Conservation (phyloP, 2,888 invertebrate genomes). For the Hydraecia micacea region DNA sequence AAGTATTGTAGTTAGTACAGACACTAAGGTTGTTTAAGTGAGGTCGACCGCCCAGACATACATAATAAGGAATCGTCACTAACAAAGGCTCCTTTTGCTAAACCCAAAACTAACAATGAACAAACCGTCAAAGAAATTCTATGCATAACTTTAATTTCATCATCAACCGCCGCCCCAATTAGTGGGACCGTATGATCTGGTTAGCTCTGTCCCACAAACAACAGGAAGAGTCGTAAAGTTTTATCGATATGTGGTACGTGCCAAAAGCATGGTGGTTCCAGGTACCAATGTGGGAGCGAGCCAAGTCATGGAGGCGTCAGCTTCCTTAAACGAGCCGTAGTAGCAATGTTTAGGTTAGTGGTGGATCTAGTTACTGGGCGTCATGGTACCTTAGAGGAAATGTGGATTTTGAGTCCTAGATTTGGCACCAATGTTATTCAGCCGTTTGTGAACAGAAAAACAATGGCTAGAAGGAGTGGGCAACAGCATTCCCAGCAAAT, state of each 20-base stretch:
- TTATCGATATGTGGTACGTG: constrained; percentile 76
- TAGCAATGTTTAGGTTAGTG: constrained; percentile 16
- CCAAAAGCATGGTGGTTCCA: constrained; percentile 70
- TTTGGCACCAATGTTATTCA: not conserved
- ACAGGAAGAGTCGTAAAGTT: constrained; percentile 82
- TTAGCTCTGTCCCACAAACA: constrained; percentile 73
- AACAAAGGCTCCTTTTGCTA: not conserved
- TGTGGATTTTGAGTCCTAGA: not conserved
- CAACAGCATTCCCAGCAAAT: not conserved
- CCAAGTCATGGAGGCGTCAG: constrained; percentile 63
- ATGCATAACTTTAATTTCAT: constrained; percentile 62
- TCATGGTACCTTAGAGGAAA: not conserved
- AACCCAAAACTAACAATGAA: not conserved
- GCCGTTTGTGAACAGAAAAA: not conserved
- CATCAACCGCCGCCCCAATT: constrained; percentile 59
- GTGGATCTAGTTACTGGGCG: constrained; percentile 36
- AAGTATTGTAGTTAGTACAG: not conserved
- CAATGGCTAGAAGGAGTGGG: not conserved
- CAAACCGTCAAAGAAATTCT: constrained; percentile 22
- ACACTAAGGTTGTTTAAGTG: not conserved
- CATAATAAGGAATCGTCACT: not conserved
- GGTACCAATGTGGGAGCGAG: constrained; percentile 61
- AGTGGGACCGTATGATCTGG: constrained; percentile 68
- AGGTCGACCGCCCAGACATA: not conserved
- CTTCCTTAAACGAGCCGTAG: constrained; percentile 54